Conservation (phyloP, 2,888 invertebrate species). For the Drosophila quinaria region DNA sequence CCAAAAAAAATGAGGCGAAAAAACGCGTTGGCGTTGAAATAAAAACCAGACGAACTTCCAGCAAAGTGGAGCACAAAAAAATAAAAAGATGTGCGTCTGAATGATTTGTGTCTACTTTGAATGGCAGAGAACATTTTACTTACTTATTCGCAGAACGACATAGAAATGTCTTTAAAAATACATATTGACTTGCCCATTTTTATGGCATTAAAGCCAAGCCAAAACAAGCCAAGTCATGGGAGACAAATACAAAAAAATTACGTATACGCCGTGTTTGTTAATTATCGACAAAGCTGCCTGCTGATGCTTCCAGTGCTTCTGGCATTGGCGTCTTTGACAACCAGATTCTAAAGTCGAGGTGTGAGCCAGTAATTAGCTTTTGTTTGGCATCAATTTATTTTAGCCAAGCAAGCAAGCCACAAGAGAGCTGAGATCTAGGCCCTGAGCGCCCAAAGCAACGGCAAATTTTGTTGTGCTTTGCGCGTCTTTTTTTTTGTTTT, state of each 20-base stretch:
- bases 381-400: conserved; percentile 56
- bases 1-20: conserved; percentile 30
- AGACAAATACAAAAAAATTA: conserved; percentile 22
- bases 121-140: conserved; percentile 31
- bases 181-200: conserved; percentile 2
- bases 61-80: conserved; percentile 39
- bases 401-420: conserved; percentile 33
- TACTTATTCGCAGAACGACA: conserved; percentile 9
- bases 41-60: conserved; percentile 26
- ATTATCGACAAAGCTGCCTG: conserved; percentile 50
- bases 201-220: conserved; percentile 16
- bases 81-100: conserved; percentile 30
- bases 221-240: background rate
- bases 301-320: conserved; percentile 24
- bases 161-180: conserved; percentile 21
- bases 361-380: conserved; percentile 67
- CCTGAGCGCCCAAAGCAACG: conserved; percentile 25
- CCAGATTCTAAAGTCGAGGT: conserved; percentile 45
- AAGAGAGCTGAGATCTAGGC: conserved; percentile 44
- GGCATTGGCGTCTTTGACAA: conserved; percentile 54
- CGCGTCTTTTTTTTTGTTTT: conserved; percentile 27
- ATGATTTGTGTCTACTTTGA: conserved; percentile 34
- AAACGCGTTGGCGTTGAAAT: conserved; percentile 26
- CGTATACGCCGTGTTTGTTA: conserved; percentile 51
- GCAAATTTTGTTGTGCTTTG: conserved; percentile 33